A percentile compares a stretch with the other conserved stretches of the same genome.
Evolutionary conservation across 1,140 invertebrate species (phyloP).

Genomic region (Heliconius nattereri): DNA sequence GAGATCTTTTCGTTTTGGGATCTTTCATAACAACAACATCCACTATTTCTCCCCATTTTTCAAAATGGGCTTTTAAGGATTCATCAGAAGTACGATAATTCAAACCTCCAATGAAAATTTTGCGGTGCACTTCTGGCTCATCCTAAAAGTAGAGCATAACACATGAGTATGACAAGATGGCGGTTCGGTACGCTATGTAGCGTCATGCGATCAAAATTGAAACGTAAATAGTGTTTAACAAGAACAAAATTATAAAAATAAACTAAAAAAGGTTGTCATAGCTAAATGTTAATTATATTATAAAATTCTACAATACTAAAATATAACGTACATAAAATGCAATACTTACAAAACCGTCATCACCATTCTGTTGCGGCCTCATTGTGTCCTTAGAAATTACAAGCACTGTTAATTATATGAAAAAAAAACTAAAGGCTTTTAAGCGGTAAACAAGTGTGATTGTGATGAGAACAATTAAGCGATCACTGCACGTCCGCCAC

Average conservation of each 20-base stretch:
- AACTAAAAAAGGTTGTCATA: not conserved
- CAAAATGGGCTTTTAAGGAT: constrained; percentile 95
- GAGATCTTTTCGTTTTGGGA: constrained; percentile 93
- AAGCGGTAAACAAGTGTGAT: constrained; percentile 21
- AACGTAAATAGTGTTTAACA: not conserved
- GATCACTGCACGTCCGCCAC: constrained; percentile 46
- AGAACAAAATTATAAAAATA: not conserved
- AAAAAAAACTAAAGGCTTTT: constrained; percentile 33
- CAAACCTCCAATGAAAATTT: constrained; percentile 98
- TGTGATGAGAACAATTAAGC: not conserved
- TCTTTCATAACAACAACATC: constrained; percentile 99
- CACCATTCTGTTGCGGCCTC: constrained; percentile 74
- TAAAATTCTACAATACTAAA: not conserved
- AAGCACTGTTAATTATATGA: constrained; percentile 23
- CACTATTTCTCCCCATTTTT: constrained; percentile 98
- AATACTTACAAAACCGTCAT: constrained; percentile 75
- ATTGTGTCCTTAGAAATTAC: constrained; percentile 46
- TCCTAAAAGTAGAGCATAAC: constrained; percentile 69
- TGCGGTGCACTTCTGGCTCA: constrained; percentile 96
- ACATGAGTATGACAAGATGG: constrained; percentile 67
- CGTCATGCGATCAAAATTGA: not conserved
- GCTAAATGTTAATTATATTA: not conserved
- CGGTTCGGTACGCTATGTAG: constrained; percentile 42
- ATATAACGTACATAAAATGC: constrained; percentile 12
- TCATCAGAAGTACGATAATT: constrained; percentile 97